Percentiles rank a stretch among this genome's conserved stretches.
These are phyloP conservation scores for Spheniscus humboldti DNA, from an alignment of 2,797 vertebrate genomes.

Conservation along the genomic window DNA sequence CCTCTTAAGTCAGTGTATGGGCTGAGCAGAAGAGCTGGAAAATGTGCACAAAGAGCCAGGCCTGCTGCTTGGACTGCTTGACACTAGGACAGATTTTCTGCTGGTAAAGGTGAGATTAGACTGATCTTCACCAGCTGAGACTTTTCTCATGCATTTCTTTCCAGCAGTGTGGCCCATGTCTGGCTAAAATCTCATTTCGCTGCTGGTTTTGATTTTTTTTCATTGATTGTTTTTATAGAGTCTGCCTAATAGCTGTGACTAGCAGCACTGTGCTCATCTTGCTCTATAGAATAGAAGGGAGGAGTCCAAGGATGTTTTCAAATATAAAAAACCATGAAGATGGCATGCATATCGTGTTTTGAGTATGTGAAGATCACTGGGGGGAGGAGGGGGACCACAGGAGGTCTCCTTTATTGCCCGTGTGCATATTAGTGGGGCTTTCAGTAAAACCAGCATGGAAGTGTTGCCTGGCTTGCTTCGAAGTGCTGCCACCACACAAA, in stretches of 20 bases:
- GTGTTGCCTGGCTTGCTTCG: neutral
- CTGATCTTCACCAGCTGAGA: neutral
- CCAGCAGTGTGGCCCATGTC: neutral
- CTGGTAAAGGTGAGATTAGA: neutral
- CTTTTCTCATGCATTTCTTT: neutral
- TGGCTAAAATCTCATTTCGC: neutral
- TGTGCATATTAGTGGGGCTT: neutral
- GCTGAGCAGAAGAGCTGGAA: neutral
- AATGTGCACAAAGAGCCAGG: neutral
- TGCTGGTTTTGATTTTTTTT: neutral
- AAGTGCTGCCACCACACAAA: too few species aligned
- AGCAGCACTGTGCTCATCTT: neutral
- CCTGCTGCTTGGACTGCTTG: neutral
- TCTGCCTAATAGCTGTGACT: neutral
- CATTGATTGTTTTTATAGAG: neutral
- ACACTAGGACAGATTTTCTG: neutral
- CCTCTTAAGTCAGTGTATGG: neutral
- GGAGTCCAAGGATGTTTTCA: neutral
- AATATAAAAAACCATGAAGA: neutral
- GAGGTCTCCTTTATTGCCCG: neutral
- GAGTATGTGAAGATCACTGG: neutral
- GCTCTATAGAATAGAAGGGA: neutral
- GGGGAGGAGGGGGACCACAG: rapidly evolving
- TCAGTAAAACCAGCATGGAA: neutral
- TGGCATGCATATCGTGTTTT: neutral